Evolutionary conservation across 2,797 vertebrate species (phyloP).

Genomic region (Balearica regulorum): DNA sequence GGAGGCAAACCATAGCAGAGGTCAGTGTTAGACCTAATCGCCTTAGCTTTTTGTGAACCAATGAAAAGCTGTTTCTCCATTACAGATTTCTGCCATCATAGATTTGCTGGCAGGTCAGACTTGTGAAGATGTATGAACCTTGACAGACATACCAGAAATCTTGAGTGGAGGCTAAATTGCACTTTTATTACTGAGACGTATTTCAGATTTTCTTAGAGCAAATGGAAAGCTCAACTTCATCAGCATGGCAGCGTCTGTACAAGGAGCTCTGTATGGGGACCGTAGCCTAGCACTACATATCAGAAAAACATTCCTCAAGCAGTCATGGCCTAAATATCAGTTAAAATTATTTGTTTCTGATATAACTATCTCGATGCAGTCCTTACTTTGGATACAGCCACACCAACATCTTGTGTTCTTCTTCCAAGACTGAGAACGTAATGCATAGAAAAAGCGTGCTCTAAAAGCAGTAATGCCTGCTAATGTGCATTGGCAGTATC

Average conservation of each 20-base stretch:
- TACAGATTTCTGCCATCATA: not conserved
- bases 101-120: conserved; percentile 12
- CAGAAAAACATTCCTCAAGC: not conserved
- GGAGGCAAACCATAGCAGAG: not conserved
- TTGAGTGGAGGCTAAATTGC: not conserved
- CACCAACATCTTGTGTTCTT: not conserved
- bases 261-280: not conserved
- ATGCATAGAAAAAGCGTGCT: not conserved
- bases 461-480: not conserved
- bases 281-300: not conserved
- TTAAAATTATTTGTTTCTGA: not conserved
- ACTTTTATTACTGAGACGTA: not conserved
- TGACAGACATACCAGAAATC: conserved; percentile 8
- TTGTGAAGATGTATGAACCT: not conserved
- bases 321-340: not conserved
- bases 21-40: not conserved
- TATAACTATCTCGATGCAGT: not conserved
- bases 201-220: not conserved
- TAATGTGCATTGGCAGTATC: not conserved
- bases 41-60: not conserved
- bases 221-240: not conserved
- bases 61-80: not conserved
- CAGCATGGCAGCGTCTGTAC: not conserved
- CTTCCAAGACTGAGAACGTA: not conserved
- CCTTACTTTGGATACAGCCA: not conserved